Conservation (phyloP, 2,113 vertebrate species). For the Phrynocephalus versicolor region DNA sequence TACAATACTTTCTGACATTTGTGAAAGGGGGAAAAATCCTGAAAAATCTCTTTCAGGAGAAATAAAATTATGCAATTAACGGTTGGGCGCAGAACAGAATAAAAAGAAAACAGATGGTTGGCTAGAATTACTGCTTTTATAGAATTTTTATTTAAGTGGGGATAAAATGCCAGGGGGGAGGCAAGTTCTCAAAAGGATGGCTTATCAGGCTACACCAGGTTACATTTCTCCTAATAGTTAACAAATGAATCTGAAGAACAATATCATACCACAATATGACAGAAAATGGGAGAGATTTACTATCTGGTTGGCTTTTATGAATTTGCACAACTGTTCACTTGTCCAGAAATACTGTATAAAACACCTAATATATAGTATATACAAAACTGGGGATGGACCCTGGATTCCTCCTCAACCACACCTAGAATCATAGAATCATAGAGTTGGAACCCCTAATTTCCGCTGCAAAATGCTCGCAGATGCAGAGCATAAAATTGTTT, state of each 20-base stretch:
- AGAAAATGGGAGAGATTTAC: background rate
- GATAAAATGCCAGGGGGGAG: conserved; percentile 23
- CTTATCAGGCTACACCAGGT: conserved; percentile 24
- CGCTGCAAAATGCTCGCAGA: too few species aligned
- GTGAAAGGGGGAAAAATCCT: conserved; percentile 21
- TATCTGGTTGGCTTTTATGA: background rate
- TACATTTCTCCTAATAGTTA: conserved; percentile 48
- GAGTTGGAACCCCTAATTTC: too few species aligned
- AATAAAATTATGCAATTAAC: conserved; percentile 16
- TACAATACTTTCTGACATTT: conserved; percentile 8
- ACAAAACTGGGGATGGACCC: background rate
- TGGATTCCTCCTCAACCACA: too few species aligned
- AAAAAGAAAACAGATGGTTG: conserved; percentile 36
- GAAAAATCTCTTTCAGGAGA: conserved; percentile 39
- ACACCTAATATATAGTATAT: conserved; percentile 21
- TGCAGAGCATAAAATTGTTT: too few species aligned
- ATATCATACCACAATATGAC: conserved; percentile 25
- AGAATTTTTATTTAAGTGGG: conserved; percentile 27
- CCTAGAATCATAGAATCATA: too few species aligned
- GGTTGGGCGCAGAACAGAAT: conserved; percentile 35
- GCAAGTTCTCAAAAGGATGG: conserved; percentile 29
- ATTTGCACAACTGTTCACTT: background rate
- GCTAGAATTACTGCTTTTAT: conserved; percentile 34
- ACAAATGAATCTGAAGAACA: conserved; percentile 38
- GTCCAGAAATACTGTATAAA: conserved; percentile 26